Evolutionary conservation across 2,797 vertebrate genomes (phyloP).

Genomic region (Cottoperca gobio): DNA sequence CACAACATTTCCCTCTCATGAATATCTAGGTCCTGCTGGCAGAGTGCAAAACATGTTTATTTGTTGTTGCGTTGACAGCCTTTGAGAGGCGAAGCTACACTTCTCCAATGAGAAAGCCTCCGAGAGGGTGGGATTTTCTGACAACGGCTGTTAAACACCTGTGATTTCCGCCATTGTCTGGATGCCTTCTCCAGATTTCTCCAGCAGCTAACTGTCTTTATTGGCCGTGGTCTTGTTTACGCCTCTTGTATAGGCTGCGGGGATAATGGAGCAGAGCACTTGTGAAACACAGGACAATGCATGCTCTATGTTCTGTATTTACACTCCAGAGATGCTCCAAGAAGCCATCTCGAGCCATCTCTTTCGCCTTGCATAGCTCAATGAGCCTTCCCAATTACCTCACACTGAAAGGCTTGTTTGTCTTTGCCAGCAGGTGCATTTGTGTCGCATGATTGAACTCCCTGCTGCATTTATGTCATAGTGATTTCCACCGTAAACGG

Average conservation of each 20-base stretch:
- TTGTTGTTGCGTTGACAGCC: slow-evolving; percentile 69
- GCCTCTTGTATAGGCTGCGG: slow-evolving; percentile 26
- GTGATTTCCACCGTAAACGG: slow-evolving; percentile 68
- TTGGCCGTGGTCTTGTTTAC: slow-evolving; percentile 51
- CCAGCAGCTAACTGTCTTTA: slow-evolving; percentile 51
- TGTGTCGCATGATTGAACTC: slow-evolving; percentile 55
- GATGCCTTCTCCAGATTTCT: slow-evolving; percentile 35
- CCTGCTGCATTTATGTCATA: slow-evolving; percentile 62
- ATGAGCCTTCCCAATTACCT: slow-evolving; percentile 47
- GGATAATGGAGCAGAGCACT: slow-evolving; percentile 53
- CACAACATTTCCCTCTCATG: slow-evolving; percentile 57
- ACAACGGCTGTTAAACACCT: slow-evolving; percentile 72
- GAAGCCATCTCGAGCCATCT: slow-evolving; percentile 28
- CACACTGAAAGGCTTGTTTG: slow-evolving; percentile 61
- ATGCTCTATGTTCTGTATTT: slow-evolving; percentile 19
- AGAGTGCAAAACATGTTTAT: slow-evolving; percentile 70
- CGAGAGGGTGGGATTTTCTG: slow-evolving; percentile 55
- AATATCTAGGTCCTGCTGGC: slow-evolving; percentile 70
- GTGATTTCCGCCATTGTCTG: slow-evolving; percentile 64
- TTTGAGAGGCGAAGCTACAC: slow-evolving; percentile 58
- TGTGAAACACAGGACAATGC: slow-evolving; percentile 31
- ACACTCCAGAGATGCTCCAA: slow-evolving; percentile 16
- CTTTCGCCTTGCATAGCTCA: slow-evolving; percentile 22
- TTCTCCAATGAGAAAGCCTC: slow-evolving; percentile 43
- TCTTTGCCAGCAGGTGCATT: slow-evolving; percentile 75